A percentile compares a stretch with the other conserved stretches of the same genome.
These are phyloP conservation scores for Drosophila aff. DNA, from an alignment of 1,140 invertebrate species.

Conservation along the genomic window DNA sequence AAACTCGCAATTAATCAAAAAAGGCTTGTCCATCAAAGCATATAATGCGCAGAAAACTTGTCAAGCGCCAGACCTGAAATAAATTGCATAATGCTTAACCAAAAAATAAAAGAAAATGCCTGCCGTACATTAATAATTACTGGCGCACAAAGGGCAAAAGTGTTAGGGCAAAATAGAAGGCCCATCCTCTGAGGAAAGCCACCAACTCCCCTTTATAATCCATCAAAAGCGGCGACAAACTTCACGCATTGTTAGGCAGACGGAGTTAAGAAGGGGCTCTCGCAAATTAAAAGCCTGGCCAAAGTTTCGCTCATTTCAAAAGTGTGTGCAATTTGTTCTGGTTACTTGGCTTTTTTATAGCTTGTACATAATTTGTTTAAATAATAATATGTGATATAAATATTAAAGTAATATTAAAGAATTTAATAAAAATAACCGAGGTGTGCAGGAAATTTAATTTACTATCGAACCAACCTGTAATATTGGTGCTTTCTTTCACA, in stretches of 20 bases:
- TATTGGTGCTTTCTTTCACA: not conserved
- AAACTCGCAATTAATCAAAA: conserved; percentile 69
- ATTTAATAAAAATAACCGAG: not conserved
- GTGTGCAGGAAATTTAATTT: not conserved
- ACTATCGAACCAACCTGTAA: not conserved
- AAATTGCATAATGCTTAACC: conserved; percentile 68
- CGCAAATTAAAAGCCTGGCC: conserved; percentile 50
- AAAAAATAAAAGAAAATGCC: conserved; percentile 37
- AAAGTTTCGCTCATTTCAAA: conserved; percentile 26
- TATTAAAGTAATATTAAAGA: not conserved
- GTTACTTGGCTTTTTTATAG: not conserved
- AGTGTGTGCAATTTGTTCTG: not conserved
- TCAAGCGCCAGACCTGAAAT: conserved; percentile 72
- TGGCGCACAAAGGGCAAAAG: conserved; percentile 68
- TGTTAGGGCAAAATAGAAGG: conserved; percentile 62
- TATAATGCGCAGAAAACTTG: conserved; percentile 67
- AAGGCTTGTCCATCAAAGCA: conserved; percentile 58
- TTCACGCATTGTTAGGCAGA: conserved; percentile 78
- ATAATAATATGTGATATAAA: too few species aligned
- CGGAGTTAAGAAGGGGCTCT: conserved; percentile 48
- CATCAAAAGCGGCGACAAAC: conserved; percentile 80
- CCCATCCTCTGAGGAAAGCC: conserved; percentile 7
- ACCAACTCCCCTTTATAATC: conserved; percentile 62
- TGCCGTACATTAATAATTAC: conserved; percentile 64
- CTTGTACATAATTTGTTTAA: not conserved